A percentile compares a stretch with the other conserved stretches of the same genome.
Evolutionary conservation across 1,140 invertebrate genomes (phyloP).

Genomic region (Scaptodrosophila lebanonensis): DNA sequence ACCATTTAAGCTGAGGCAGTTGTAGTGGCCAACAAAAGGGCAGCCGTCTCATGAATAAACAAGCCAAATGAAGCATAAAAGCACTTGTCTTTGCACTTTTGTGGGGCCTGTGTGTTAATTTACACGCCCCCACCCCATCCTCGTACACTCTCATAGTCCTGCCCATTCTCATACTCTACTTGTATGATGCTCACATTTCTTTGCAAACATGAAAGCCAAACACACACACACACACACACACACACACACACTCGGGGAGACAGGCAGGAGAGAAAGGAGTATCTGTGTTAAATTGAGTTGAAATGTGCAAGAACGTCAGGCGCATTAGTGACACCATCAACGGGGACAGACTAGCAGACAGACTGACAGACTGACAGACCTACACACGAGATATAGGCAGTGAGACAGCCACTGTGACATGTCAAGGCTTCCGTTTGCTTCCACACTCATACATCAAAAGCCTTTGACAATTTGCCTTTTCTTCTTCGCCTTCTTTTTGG

Average conservation of each 20-base stretch:
- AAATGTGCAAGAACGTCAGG: constrained; percentile 25
- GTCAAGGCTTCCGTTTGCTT: constrained; percentile 36
- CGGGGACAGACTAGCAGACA: constrained; percentile 1
- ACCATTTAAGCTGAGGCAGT: constrained; percentile 35
- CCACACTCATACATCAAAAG: constrained; percentile 10
- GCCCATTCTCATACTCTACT: constrained; percentile 1
- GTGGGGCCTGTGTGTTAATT: constrained; percentile 28
- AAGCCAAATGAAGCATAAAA: constrained; percentile 70
- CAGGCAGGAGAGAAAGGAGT: neutral
- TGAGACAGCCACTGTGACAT: too few relatives aligned
- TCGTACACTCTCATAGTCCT: neutral
- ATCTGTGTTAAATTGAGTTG: constrained; percentile 41
- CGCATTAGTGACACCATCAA: neutral
- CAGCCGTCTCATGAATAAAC: constrained; percentile 66
- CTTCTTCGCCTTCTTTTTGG: constrained; percentile 13
- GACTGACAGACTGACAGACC: too few relatives aligned
- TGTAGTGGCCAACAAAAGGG: constrained; percentile 51
- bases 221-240: neutral
- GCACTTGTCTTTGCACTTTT: constrained; percentile 58
- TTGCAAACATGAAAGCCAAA: constrained; percentile 33
- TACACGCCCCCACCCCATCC: constrained; percentile 9
- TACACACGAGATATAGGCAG: too few relatives aligned
- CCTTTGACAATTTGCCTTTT: neutral
- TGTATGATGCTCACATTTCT: constrained; percentile 29
- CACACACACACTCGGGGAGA: too few relatives aligned